A percentile compares a stretch with the other conserved stretches of the same genome.
Evolutionary conservation across 2,888 invertebrate species (phyloP).

Genomic region (Epinotia brunnichana): DNA sequence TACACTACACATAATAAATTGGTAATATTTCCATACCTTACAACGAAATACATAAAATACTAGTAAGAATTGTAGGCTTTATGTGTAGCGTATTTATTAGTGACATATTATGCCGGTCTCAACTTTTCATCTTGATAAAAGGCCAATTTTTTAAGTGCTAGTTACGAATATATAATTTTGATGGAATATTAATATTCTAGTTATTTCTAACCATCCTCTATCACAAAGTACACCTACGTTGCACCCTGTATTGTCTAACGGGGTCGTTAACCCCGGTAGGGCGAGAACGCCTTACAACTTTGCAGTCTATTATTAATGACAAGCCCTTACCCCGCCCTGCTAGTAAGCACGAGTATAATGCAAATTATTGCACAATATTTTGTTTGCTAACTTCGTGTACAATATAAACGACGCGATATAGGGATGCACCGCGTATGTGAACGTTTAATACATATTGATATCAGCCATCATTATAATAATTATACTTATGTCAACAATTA

Average conservation of each 20-base stretch:
- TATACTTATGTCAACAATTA: too few species aligned
- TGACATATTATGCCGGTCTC: background rate
- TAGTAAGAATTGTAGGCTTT: background rate
- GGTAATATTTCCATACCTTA: too few species aligned
- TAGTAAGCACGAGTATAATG: slow-evolving; percentile 67
- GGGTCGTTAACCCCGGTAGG: slow-evolving; percentile 78
- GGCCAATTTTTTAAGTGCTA: too few species aligned
- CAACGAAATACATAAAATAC: background rate
- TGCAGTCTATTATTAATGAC: slow-evolving; percentile 81
- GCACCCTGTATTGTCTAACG: slow-evolving; percentile 60
- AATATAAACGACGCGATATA: slow-evolving; percentile 28
- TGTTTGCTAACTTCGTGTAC: slow-evolving; percentile 58
- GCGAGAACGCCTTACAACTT: slow-evolving; percentile 76
- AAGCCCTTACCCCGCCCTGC: slow-evolving; percentile 72
- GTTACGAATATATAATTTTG: background rate
- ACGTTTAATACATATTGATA: too few species aligned
- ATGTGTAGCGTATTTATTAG: background rate
- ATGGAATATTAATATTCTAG: background rate
- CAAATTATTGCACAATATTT: slow-evolving; percentile 79
- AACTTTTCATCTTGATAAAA: too few species aligned
- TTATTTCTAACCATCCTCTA: slow-evolving; percentile 16
- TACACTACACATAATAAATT: too few species aligned
- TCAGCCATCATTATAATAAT: too few species aligned
- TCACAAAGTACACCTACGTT: slow-evolving; percentile 17
- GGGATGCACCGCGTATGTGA: slow-evolving; percentile 11